Evolutionary conservation across 2,797 vertebrate species (phyloP), one percentile per base, ranked within the genome.

Genomic region (Onychomys arenicola): DNA sequence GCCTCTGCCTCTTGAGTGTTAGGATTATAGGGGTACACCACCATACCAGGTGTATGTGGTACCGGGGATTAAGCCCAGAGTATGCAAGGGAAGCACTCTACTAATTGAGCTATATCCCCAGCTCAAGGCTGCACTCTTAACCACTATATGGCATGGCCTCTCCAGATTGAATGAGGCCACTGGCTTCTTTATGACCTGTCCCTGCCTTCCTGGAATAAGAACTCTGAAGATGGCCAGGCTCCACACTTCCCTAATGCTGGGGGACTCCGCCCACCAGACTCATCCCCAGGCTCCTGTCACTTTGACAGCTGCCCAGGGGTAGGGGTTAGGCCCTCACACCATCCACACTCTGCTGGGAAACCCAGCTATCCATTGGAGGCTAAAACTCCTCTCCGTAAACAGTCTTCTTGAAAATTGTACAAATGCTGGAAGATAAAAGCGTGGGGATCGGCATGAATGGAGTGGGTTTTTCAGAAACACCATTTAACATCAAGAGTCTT

Each of bases 391-490:
- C 87, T 83, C 75, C 0, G 9, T 6, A 85, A 37, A 65, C 59
- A 52, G 75, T 67, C 76, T 89, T 89, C 67, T 82, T 1, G 9
- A 0, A 69, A 91, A 3, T 43, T 95, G 92, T 88, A 78, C 91
- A 92, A 94, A 95, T 6, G 17, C 61, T 34, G 57, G 8, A 88
- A 91, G 78, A 81, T 69, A 90, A 97, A 97, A 98, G 81, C 6
- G 0, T 32, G 13, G 25, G 76, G 81, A 87, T 27, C 3, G 0
- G 89, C 92, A 63, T 34, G 84, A 97, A 90, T 0, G 27, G 93
- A 98, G 89, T 57, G 61, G 78, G 71, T 57, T 97, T 97, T 96
- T 90, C 92, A 88, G 93, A 97, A 89, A 59, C 43, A 13, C n/a
- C 27, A 17, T 91, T 97, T 81, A 96, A 97, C 88, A 95, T 90